Conservation (phyloP, 2,888 invertebrate species). For the Anthoptus insignis region DNA sequence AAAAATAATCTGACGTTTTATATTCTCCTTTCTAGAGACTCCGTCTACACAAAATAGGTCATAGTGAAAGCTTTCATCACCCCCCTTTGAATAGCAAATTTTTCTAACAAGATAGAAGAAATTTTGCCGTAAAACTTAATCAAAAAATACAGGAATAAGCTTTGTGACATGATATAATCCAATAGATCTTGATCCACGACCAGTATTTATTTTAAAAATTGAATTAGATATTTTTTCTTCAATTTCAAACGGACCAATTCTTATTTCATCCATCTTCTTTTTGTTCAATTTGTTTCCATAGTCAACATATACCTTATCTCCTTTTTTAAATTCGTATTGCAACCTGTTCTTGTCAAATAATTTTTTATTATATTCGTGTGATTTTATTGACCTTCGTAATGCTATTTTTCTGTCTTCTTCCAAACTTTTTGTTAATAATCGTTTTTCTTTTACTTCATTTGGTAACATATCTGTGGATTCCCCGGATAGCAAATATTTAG, state of each 20-base stretch:
- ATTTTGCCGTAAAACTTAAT: constrained; percentile 2
- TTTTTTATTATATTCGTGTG: constrained; percentile 29
- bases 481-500: constrained; percentile 48
- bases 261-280: constrained; percentile 33
- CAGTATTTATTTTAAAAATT: constrained; percentile 34
- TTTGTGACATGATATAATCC: constrained; percentile 6
- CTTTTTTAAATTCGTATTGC: constrained; percentile 37
- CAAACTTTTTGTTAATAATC: constrained; percentile 25
- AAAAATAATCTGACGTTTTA: too few relatives aligned
- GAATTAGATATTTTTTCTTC: constrained; percentile 30
- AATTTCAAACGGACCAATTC: constrained; percentile 36
- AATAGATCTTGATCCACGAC: constrained; percentile 1
- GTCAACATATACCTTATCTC: constrained; percentile 35
- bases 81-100: not conserved
- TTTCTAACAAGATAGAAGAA: constrained; percentile 3
- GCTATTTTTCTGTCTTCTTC: constrained; percentile 31
- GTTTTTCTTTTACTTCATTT: constrained; percentile 31
- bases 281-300: constrained; percentile 33
- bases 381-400: constrained; percentile 40
- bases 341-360: constrained; percentile 13
- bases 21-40: too few relatives aligned
- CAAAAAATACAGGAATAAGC: not conserved
- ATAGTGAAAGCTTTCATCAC: too few relatives aligned
- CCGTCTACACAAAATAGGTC: too few relatives aligned
- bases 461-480: constrained; percentile 41